A percentile compares a stretch with the other conserved stretches of the same genome.
phyloP scores from a whole-genome alignment of 2,888 invertebrate genomes.

The Melitaea athalia region DNA sequence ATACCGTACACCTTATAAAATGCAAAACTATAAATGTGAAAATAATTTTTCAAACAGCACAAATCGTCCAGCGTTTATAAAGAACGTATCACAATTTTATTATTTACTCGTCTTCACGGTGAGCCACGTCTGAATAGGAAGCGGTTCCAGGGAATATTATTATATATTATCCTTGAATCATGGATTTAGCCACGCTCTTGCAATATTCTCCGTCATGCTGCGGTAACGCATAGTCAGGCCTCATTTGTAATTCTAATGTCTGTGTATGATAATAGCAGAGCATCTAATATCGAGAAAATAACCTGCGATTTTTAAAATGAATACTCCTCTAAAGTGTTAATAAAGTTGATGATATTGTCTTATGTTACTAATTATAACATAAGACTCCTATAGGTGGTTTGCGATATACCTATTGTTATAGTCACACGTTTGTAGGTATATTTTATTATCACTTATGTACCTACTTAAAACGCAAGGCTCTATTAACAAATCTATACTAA shows the following conservation, averaged over 20 bases:
- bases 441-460: no score
- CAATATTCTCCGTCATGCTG: slow-evolving; percentile 48
- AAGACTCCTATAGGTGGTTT: no score
- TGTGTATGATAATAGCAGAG: slow-evolving; percentile 40
- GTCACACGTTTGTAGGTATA: no score
- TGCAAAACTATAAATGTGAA: slow-evolving; percentile 29
- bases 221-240: slow-evolving; percentile 49
- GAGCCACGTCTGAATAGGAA: slow-evolving; percentile 43
- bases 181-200: slow-evolving; percentile 58
- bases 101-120: slow-evolving; percentile 40
- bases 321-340: neutral
- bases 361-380: no score
- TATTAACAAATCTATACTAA: no score
- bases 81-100: slow-evolving; percentile 38
- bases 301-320: slow-evolving; percentile 24
- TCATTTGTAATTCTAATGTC: slow-evolving; percentile 61
- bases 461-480: no score
- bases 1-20: slow-evolving; percentile 1
- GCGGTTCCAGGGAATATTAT: slow-evolving; percentile 50
- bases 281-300: slow-evolving; percentile 35
- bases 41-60: slow-evolving; percentile 30
- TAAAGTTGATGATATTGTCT: neutral
- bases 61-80: slow-evolving; percentile 29
- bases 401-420: no score
- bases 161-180: slow-evolving; percentile 62